A percentile compares a stretch with the other conserved stretches of the same genome.
phyloP scores from a whole-genome alignment of 2,113 vertebrate genomes.

The Scopus umbretta region DNA sequence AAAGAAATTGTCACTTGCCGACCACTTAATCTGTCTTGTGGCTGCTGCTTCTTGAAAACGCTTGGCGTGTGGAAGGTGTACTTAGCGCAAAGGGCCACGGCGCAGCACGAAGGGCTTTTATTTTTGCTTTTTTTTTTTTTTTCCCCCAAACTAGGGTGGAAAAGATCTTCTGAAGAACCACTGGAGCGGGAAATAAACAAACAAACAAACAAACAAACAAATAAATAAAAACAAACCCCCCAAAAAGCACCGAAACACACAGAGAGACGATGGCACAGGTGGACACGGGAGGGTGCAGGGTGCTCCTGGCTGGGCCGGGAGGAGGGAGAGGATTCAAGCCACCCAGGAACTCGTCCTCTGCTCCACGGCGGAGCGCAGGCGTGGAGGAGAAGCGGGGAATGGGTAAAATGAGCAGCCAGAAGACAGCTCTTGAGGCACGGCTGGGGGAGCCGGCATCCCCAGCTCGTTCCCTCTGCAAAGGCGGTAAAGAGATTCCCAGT shows the following conservation, averaged over 20 bases:
- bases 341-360: background rate
- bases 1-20: background rate
- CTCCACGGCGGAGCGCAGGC: background rate
- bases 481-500: background rate
- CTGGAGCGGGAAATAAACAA: background rate
- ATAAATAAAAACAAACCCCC: too few species aligned
- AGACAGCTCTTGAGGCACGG: background rate
- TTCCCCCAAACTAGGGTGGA: background rate
- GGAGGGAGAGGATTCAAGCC: background rate
- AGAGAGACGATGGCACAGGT: background rate
- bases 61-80: background rate
- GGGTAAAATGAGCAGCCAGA: background rate
- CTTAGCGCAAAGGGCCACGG: background rate
- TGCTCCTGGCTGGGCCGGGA: background rate
- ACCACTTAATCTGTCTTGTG: background rate
- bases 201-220: too few species aligned
- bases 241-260: too few species aligned
- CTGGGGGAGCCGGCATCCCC: background rate
- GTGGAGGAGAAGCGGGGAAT: background rate
- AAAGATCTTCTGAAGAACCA: background rate
- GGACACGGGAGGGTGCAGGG: background rate
- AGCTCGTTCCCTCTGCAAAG: conserved; percentile 27
- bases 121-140: too few species aligned
- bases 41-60: background rate
- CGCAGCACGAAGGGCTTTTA: background rate